Conservation (phyloP, 2,797 vertebrate genomes). For the Pteropus rufus region DNA sequence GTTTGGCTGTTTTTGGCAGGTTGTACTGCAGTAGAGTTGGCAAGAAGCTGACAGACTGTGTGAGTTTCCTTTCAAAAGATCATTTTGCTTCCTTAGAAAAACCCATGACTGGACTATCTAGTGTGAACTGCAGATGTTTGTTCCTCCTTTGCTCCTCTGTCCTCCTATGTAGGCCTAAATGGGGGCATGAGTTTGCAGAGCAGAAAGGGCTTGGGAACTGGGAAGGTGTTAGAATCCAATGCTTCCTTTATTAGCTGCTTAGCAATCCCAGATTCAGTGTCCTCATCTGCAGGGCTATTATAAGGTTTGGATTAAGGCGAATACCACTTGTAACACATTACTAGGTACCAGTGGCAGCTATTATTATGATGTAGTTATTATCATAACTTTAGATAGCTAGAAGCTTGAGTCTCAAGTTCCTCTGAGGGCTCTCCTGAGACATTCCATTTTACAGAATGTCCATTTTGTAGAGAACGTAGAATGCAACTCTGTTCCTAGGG, state of each 20-base stretch:
- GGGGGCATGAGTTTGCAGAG: neutral
- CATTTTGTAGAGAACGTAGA: neutral
- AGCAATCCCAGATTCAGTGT: neutral
- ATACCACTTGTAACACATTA: fast-evolving
- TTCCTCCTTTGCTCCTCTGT: neutral
- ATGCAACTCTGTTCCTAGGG: neutral
- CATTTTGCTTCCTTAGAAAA: conserved; percentile 68
- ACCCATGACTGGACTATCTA: conserved; percentile 3
- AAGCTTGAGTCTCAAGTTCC: neutral
- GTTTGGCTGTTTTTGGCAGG: conserved; percentile 74
- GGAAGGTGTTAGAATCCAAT: neutral
- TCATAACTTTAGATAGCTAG: neutral
- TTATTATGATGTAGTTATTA: fast-evolving
- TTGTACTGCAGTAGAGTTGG: conserved; percentile 58
- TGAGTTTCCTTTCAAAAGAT: conserved; percentile 74
- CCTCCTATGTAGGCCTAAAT: neutral
- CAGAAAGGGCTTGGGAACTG: neutral
- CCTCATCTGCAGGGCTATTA: neutral
- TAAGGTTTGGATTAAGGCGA: neutral
- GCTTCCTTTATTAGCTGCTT: neutral
- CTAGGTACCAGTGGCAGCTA: neutral
- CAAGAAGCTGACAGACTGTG: conserved; percentile 61
- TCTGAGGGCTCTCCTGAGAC: neutral
- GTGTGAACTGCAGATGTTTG: conserved; percentile 27
- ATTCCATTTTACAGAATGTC: neutral